Conservation (phyloP, 2,113 vertebrate species). For the Melanocharis versteri region DNA sequence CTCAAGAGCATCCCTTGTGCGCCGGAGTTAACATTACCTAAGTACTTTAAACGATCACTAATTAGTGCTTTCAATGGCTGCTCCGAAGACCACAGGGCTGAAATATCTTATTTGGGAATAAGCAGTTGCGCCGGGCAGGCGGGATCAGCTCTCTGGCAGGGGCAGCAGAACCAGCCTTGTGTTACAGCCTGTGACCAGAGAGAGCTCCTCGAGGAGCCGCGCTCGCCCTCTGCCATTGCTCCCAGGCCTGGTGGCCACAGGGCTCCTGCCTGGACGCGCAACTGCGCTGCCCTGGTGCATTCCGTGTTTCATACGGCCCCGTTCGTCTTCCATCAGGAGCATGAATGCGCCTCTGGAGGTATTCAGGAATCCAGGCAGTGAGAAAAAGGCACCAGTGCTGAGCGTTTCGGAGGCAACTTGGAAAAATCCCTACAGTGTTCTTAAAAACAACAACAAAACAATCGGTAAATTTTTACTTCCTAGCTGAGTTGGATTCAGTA, state of each 20-base stretch:
- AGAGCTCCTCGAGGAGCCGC: background rate
- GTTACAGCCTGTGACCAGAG: background rate
- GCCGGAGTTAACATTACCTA: conserved; percentile 60
- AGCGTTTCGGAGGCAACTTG: fast-evolving
- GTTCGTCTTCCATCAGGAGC: background rate
- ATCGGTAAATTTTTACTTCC: background rate
- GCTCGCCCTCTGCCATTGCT: background rate
- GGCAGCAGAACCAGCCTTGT: background rate
- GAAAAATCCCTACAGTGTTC: background rate
- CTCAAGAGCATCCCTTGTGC: conserved; percentile 68
- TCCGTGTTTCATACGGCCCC: background rate
- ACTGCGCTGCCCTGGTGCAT: background rate
- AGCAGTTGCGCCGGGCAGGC: background rate
- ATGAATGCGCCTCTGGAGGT: background rate
- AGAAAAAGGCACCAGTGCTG: background rate
- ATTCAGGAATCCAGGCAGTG: background rate
- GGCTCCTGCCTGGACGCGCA: background rate
- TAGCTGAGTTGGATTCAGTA: background rate
- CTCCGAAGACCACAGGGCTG: conserved; percentile 30
- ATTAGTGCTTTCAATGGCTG: conserved; percentile 46
- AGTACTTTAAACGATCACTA: conserved; percentile 66
- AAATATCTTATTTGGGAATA: conserved; percentile 59
- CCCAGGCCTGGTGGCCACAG: background rate
- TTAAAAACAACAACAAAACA: background rate
- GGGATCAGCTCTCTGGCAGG: conserved; percentile 28